Percentiles rank a stretch among this genome's conserved stretches.
Evolutionary conservation across 1,140 invertebrate species (phyloP).

Genomic region (Himalopsyche phryganea): DNA sequence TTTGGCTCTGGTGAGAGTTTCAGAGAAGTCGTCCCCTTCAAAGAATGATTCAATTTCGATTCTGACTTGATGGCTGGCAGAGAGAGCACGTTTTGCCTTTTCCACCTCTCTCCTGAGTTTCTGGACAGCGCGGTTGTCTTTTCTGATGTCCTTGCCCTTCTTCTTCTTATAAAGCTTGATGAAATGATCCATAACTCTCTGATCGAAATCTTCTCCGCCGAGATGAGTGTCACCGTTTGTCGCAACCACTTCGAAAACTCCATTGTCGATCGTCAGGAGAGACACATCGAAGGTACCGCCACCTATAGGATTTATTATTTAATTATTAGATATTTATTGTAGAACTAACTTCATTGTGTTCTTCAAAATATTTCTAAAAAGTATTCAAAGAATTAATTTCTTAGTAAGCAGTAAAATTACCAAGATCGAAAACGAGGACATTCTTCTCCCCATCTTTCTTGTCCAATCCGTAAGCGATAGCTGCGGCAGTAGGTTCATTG

Average conservation of each 20-base stretch:
- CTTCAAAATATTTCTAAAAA: no score
- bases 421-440: conserved; percentile 97
- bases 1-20: conserved; percentile 96
- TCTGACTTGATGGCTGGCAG: conserved; percentile 91
- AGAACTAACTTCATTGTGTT: no score
- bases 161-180: conserved; percentile 99
- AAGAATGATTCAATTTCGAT: conserved; percentile 99
- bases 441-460: conserved; percentile 99
- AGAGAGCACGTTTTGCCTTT: conserved; percentile 95
- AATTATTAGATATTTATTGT: no score
- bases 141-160: conserved; percentile 96
- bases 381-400: no score
- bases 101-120: conserved; percentile 96
- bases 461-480: conserved; percentile 99
- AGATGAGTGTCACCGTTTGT: conserved; percentile 99
- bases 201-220: conserved; percentile 98
- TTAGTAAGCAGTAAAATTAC: conserved; percentile 41
- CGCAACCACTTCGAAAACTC: conserved; percentile 86
- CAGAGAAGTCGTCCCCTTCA: conserved; percentile 99
- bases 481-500: conserved; percentile 99
- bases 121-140: conserved; percentile 92
- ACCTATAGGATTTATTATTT: not conserved
- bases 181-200: conserved; percentile 97
- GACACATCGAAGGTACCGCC: conserved; percentile 99
- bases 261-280: conserved; percentile 97